Conservation (phyloP, 2,797 vertebrate genomes). For the Fringilla coelebs region DNA sequence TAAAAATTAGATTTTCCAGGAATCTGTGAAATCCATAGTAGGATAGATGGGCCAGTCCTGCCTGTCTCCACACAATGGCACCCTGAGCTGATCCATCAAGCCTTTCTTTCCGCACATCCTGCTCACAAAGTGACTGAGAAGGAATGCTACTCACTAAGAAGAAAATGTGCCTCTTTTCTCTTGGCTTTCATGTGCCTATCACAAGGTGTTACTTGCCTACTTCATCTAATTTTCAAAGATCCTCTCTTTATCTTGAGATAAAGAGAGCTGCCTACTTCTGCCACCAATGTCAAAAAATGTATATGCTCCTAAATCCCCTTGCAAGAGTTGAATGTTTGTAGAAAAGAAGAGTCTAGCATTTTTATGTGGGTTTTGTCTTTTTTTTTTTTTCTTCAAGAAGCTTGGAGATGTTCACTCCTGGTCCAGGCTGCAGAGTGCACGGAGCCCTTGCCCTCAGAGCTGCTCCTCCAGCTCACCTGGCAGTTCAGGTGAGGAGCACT, state of each 20-base stretch:
- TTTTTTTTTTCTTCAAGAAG: neutral
- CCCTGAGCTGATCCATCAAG: neutral
- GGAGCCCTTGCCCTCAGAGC: neutral
- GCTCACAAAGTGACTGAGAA: neutral
- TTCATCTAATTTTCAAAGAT: neutral
- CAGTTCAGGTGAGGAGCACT: fast-evolving
- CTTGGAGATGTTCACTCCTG: neutral
- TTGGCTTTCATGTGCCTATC: neutral
- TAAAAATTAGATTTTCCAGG: neutral
- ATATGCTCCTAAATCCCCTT: fast-evolving
- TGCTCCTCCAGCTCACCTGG: neutral
- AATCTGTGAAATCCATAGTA: neutral
- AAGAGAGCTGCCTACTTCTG: neutral
- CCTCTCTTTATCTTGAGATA: neutral
- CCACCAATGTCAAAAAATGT: neutral
- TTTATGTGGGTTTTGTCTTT: fast-evolving
- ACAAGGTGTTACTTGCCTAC: neutral
- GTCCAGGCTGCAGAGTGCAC: neutral
- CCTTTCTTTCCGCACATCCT: neutral
- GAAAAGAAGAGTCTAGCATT: neutral
- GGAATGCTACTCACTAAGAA: neutral
- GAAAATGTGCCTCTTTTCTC: neutral
- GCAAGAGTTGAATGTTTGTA: neutral
- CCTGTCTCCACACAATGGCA: neutral
- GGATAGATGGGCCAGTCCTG: neutral